These are phyloP conservation scores for Scelioninae gen. 2 DNA, from an alignment of 2,888 invertebrate genomes.

Conservation along the genomic window DNA sequence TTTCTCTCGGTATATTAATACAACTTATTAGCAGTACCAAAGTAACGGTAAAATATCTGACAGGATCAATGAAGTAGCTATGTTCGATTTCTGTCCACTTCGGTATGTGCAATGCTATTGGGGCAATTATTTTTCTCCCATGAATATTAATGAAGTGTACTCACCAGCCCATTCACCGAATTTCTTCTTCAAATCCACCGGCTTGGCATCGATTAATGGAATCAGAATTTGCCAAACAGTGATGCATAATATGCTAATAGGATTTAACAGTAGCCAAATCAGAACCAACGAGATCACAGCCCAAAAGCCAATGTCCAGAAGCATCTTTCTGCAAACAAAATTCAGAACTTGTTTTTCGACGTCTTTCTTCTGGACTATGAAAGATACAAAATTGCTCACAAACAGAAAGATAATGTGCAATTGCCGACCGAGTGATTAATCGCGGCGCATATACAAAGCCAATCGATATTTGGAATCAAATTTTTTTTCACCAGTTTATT, in stretches of 20 bases:
- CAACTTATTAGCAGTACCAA: too few relatives aligned
- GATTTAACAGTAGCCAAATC: constrained; percentile 66
- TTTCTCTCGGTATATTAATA: too few relatives aligned
- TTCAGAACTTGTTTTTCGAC: too few relatives aligned
- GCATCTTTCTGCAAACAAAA: constrained; percentile 64
- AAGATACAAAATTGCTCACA: too few relatives aligned
- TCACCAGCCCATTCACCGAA: constrained; percentile 93
- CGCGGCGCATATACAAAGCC: too few relatives aligned
- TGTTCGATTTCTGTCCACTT: neutral
- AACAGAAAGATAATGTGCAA: too few relatives aligned
- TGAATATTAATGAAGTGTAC: constrained; percentile 66
- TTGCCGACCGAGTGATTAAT: too few relatives aligned
- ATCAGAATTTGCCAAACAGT: constrained; percentile 68
- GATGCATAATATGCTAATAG: constrained; percentile 62
- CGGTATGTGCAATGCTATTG: neutral
- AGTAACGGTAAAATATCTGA: too few relatives aligned
- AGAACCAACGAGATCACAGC: constrained; percentile 63
- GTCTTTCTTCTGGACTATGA: too few relatives aligned
- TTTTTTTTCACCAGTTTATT: too few relatives aligned
- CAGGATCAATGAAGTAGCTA: neutral
- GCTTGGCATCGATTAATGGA: constrained; percentile 66
- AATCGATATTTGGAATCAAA: too few relatives aligned
- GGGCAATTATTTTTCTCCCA: constrained; percentile 3
- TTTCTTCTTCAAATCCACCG: constrained; percentile 74
- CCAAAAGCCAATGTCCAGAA: constrained; percentile 66